Evolutionary conservation across 2,113 vertebrate genomes (phyloP).

Genomic region (Rhabdomys dilectus): DNA sequence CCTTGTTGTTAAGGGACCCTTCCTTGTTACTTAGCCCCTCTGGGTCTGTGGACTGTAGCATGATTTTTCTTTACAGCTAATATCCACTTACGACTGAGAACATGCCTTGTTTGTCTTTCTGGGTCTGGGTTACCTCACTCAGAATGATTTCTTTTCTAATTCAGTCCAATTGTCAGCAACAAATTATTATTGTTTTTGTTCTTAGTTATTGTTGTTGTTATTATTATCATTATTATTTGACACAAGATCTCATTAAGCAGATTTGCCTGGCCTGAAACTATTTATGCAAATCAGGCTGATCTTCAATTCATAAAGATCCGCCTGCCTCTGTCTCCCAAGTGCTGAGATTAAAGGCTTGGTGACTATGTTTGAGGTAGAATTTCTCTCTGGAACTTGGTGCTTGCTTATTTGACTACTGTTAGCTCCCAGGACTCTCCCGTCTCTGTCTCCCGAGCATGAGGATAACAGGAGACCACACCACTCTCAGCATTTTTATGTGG

Average conservation of each 20-base stretch:
- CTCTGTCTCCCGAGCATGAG: not conserved
- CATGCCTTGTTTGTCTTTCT: not conserved
- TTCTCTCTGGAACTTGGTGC: not conserved
- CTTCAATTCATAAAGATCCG: not conserved
- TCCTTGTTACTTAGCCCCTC: not conserved
- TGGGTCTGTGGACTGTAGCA: not conserved
- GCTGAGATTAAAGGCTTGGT: not conserved
- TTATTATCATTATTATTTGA: not conserved
- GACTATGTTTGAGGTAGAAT: not conserved
- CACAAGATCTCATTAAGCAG: too few relatives aligned
- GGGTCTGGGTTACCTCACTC: not conserved
- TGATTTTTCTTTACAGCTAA: not conserved
- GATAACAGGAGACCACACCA: fast-evolving
- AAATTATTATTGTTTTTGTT: not conserved
- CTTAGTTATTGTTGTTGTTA: not conserved
- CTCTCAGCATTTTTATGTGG: too few relatives aligned
- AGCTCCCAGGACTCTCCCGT: not conserved
- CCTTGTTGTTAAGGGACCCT: not conserved
- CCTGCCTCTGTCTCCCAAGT: not conserved
- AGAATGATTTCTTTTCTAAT: not conserved
- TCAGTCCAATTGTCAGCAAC: not conserved
- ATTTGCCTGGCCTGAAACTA: not conserved
- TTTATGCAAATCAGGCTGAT: not conserved
- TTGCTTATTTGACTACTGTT: not conserved
- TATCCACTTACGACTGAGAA: not conserved